Percentiles rank a stretch among this genome's conserved stretches.
phyloP scores from a whole-genome alignment of 2,888 invertebrate species.

The Galeruca laticollis region DNA sequence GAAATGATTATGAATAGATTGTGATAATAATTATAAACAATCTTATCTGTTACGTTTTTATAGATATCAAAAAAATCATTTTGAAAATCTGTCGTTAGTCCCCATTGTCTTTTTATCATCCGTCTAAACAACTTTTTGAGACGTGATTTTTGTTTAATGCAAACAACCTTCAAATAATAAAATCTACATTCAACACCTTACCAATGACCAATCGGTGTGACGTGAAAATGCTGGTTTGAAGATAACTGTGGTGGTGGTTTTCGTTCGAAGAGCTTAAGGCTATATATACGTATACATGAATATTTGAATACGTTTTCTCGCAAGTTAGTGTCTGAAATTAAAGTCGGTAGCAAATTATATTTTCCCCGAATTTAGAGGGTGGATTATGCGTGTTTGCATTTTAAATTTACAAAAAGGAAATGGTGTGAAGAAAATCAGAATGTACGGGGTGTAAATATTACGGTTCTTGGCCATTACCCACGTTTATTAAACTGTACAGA shows the following conservation, averaged over 20 bases:
- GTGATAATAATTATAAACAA: too few species aligned
- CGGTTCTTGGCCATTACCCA: too few species aligned
- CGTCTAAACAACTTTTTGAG: too few species aligned
- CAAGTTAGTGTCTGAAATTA: conserved; percentile 14
- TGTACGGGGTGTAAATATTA: too few species aligned
- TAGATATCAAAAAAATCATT: too few species aligned
- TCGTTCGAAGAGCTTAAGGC: conserved; percentile 15
- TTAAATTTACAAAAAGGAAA: conserved; percentile 14
- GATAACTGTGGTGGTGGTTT: conserved; percentile 7
- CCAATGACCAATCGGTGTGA: conserved; percentile 25
- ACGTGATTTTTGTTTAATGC: too few species aligned
- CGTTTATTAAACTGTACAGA: too few species aligned
- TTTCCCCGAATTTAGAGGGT: conserved; percentile 13
- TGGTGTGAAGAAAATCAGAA: conserved; percentile 7
- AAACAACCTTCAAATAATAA: too few species aligned
- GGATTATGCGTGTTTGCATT: conserved; percentile 24
- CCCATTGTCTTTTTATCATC: too few species aligned
- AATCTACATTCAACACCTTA: not conserved
- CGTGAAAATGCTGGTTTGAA: conserved; percentile 3
- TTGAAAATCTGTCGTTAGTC: too few species aligned
- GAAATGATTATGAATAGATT: too few species aligned
- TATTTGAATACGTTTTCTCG: conserved; percentile 15
- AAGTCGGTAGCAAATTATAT: conserved; percentile 22
- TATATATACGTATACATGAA: conserved; percentile 19
- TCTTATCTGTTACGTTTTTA: too few species aligned